Conservation (phyloP, 2,888 invertebrate species). For the Leptinotarsa tumamoca region DNA sequence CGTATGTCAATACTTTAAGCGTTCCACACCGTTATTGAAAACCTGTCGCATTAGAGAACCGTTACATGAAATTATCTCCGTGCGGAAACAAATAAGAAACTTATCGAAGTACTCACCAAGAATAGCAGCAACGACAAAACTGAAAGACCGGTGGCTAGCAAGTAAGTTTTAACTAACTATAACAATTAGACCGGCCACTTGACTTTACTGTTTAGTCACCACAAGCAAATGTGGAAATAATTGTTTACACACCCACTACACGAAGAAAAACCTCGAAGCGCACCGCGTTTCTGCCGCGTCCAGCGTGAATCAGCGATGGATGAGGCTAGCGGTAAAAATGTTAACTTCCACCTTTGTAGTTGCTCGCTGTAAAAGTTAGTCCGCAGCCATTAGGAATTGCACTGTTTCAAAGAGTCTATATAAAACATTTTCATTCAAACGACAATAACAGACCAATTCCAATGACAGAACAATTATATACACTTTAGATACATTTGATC, state of each 20-base stretch:
- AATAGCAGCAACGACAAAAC: slow-evolving; percentile 10
- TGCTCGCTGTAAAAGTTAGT: slow-evolving; percentile 4
- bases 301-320: slow-evolving; percentile 14
- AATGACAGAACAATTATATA: no score
- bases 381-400: neutral
- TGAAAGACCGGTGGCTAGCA: neutral
- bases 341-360: slow-evolving; percentile 9
- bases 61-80: slow-evolving; percentile 1
- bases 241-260: slow-evolving; percentile 19
- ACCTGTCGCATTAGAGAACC: slow-evolving; percentile 11
- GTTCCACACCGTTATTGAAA: neutral
- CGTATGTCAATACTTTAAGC: neutral
- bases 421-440: no score
- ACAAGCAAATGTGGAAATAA: slow-evolving; percentile 20
- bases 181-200: slow-evolving; percentile 18
- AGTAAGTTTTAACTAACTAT: slow-evolving; percentile 2
- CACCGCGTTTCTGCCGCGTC: slow-evolving; percentile 10
- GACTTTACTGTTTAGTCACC: slow-evolving; percentile 14
- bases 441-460: no score
- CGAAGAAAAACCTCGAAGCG: slow-evolving; percentile 10
- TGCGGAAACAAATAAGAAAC: neutral
- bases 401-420: neutral
- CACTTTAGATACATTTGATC: no score
- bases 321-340: slow-evolving; percentile 17
- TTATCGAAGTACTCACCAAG: neutral